Percentiles rank a stretch among this genome's conserved stretches.
Evolutionary conservation across 2,888 invertebrate species (phyloP).

Genomic region (Cataglyphis livida): DNA sequence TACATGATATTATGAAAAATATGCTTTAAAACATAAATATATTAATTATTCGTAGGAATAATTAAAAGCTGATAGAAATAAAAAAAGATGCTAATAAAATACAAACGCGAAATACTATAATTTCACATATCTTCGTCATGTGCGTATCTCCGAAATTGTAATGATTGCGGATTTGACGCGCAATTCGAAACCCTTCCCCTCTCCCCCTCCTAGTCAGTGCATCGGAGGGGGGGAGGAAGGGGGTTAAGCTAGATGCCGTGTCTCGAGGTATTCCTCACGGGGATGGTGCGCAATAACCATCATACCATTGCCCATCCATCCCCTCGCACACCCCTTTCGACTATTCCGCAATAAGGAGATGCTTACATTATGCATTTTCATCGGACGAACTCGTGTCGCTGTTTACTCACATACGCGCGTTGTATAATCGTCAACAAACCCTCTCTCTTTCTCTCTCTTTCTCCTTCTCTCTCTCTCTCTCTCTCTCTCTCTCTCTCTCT

Average conservation of each 20-base stretch:
- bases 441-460: background rate
- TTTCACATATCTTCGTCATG: background rate
- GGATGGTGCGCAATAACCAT: slow-evolving; percentile 11
- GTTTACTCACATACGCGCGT: slow-evolving; percentile 66
- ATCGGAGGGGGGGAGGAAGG: background rate
- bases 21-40: background rate
- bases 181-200: background rate
- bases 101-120: background rate
- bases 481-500: too few species aligned
- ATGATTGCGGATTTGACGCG: background rate
- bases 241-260: background rate
- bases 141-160: background rate
- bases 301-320: background rate
- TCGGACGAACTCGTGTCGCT: slow-evolving; percentile 54
- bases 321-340: background rate
- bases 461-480: background rate
- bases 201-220: background rate
- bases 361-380: slow-evolving; percentile 39
- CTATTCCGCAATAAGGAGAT: background rate
- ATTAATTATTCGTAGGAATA: background rate
- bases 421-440: slow-evolving; percentile 67
- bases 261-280: background rate
- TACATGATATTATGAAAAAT: background rate
- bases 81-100: background rate
- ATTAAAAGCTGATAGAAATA: background rate